Percentiles rank a stretch among this genome's conserved stretches.
phyloP scores from a whole-genome alignment of 2,113 vertebrate genomes.

The Phylloscopus trochilus region DNA sequence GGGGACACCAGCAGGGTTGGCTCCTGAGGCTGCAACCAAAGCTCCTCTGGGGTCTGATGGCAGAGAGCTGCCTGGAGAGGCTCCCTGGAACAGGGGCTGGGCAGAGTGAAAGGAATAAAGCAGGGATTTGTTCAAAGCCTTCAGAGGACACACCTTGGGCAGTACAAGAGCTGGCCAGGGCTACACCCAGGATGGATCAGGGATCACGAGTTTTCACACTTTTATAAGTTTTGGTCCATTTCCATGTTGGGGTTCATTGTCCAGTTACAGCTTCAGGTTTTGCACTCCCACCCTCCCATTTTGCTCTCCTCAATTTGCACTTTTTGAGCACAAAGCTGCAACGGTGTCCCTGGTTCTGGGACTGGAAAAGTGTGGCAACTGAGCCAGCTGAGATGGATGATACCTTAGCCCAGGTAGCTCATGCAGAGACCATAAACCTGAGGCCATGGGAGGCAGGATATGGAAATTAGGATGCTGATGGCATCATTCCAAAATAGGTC shows the following conservation, averaged over 20 bases:
- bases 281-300: background rate
- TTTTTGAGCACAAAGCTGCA: background rate
- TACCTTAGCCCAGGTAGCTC: too few relatives aligned
- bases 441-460: too few relatives aligned
- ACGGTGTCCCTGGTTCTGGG: background rate
- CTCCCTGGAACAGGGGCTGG: background rate
- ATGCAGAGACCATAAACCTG: too few relatives aligned
- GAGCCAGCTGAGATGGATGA: too few relatives aligned
- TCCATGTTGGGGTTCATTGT: background rate
- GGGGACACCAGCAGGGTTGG: rapidly evolving
- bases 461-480: too few relatives aligned
- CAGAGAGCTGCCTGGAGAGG: background rate
- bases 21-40: background rate
- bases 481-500: too few relatives aligned
- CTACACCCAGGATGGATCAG: background rate
- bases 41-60: background rate
- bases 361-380: too few relatives aligned
- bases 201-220: background rate
- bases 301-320: background rate
- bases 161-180: background rate
- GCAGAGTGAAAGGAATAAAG: background rate
- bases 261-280: background rate
- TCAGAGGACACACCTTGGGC: background rate
- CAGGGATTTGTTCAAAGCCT: background rate
- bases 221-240: background rate